Base-by-base conservation (phyloP, 2,113 vertebrate genomes). In the Carassius auratus region DNA sequence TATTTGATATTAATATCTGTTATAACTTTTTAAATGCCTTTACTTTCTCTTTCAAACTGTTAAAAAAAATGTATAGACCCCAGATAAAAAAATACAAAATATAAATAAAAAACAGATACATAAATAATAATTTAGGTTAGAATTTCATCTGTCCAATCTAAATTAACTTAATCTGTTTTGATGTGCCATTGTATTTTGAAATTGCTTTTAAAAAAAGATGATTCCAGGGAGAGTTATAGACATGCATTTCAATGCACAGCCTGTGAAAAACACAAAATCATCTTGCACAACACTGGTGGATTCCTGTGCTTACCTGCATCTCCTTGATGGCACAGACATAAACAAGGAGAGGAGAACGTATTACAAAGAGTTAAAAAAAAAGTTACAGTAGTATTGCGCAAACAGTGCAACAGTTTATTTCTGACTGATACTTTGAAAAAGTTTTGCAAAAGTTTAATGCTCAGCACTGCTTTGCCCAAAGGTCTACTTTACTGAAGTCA, bases 281-380 rank as follows among this genome's bases (percentile, higher is more conserved):
- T 55, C 19, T 30, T 64, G n/a, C 85, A 88, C 78, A 81, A 84
- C 89, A 88, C 64, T 83, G 77, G 33, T 87, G 50, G 85, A 78
- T 75, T 61, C 75, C 87, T 90, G 89, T 87, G 91, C 97, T 97
- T 97, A 99, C 98, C 97, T 98, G 97, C 89, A 99, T 95, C 93
- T 99, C 98, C 98, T 99, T 94, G 93, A 94, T 90, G 92, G 97
- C 95, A 94, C 92, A 95, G 92, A 94, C 88, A 95, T 95, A 93
- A 95, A 91, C 91, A 94, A 8, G 95, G 90, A 95, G 96, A 96
- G 95, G 94, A 97, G 95, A 96, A 62, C 64, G 61, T 57, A 86
- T 93, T 92, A 93, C 85, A 90, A 66, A 91, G 55, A 91, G 92
- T 75, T 87, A 23, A 26, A 69, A n/a, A n/a, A 30, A 74, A 80